Evolutionary conservation across 1,140 invertebrate species (phyloP).

Genomic region (Caerostris extrusa): DNA sequence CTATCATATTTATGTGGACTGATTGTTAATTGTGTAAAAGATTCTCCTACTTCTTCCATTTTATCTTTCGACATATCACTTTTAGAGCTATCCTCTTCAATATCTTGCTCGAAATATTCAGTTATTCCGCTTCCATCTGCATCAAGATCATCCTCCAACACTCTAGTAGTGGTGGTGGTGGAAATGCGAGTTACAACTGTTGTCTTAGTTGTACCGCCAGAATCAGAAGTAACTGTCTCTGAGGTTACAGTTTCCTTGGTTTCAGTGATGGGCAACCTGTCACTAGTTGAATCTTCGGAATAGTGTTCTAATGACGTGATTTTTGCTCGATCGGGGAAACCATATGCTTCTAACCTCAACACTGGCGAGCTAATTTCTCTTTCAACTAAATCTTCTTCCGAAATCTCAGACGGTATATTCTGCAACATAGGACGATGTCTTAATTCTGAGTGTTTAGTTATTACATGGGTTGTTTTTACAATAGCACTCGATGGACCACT

Average conservation of each 20-base stretch:
- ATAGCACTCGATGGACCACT: not conserved
- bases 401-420: constrained; percentile 78
- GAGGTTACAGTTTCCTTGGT: not conserved
- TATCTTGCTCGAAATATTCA: not conserved
- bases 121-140: not conserved
- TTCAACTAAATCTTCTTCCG: constrained; percentile 79
- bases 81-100: not conserved
- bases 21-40: not conserved
- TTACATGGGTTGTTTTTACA: constrained; percentile 15
- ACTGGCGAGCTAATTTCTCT: constrained; percentile 57
- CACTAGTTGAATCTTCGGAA: too few relatives aligned
- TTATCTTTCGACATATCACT: not conserved
- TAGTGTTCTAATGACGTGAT: not conserved
- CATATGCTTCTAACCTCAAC: constrained; percentile 9
- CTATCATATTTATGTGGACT: not conserved
- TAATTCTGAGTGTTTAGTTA: not conserved
- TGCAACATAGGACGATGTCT: constrained; percentile 55
- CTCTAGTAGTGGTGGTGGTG: not conserved
- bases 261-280: not conserved
- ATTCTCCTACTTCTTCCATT: not conserved
- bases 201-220: not conserved
- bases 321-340: not conserved
- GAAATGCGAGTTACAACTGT: not conserved
- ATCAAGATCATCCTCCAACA: not conserved
- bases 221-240: not conserved